A percentile compares a stretch with the other conserved stretches of the same genome.
Conservation (phyloP, 2,888 invertebrate genomes). For the Neoaliturus tenellus region DNA sequence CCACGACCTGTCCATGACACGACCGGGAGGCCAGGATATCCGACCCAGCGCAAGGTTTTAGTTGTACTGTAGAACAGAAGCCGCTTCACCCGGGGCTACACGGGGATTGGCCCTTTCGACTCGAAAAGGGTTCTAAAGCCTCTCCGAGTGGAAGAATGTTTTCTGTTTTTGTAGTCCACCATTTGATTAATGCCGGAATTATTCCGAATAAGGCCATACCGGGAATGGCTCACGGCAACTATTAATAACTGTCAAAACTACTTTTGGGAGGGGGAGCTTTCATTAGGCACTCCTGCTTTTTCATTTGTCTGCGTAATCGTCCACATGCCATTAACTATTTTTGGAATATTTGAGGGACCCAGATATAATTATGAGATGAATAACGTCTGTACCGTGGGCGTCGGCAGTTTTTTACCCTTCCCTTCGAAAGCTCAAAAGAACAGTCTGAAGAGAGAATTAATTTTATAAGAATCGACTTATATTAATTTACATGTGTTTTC, state of each 20-base stretch:
- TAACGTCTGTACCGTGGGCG: slow-evolving; percentile 28
- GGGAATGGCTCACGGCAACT: slow-evolving; percentile 56
- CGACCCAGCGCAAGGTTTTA: not conserved
- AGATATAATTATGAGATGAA: slow-evolving; percentile 45
- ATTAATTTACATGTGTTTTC: slow-evolving; percentile 37
- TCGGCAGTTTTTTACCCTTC: not conserved
- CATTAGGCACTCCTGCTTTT: slow-evolving; percentile 31
- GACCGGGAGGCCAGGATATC: not conserved
- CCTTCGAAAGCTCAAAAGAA: not conserved
- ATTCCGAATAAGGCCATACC: slow-evolving; percentile 57
- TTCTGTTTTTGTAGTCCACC: slow-evolving; percentile 45
- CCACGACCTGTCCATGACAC: too few relatives aligned
- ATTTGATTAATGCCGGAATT: slow-evolving; percentile 58
- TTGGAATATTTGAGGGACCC: slow-evolving; percentile 44
- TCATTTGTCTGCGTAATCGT: slow-evolving; percentile 43
- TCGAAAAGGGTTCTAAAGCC: slow-evolving; percentile 28
- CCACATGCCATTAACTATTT: slow-evolving; percentile 47
- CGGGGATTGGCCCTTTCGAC: not conserved
- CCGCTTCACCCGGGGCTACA: slow-evolving; percentile 13
- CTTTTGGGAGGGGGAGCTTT: slow-evolving; percentile 43
- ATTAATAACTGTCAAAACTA: slow-evolving; percentile 60
- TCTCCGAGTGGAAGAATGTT: slow-evolving; percentile 41
- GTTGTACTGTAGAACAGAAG: not conserved
- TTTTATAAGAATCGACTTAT: not conserved
- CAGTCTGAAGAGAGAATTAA: slow-evolving; percentile 19